These are phyloP conservation scores for Amphipyra berbera DNA, from an alignment of 2,888 invertebrate species.

Conservation along the genomic window DNA sequence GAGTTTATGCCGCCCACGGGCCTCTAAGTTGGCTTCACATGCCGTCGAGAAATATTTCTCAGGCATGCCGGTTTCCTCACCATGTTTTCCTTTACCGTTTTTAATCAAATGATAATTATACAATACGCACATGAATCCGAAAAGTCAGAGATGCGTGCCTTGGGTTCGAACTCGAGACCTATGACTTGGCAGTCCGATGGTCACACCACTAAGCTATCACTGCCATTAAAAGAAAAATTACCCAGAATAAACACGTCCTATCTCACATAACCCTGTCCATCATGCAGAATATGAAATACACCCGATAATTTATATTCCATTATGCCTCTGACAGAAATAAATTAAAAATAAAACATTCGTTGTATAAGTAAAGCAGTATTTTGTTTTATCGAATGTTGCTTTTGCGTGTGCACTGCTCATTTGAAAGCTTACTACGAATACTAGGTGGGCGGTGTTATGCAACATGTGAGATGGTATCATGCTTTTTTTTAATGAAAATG, in stretches of 20 bases:
- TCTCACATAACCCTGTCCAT: conserved; percentile 2
- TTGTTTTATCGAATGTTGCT: conserved; percentile 64
- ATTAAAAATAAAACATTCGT: conserved; percentile 26
- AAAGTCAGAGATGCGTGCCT: too few species aligned
- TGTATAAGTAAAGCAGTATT: conserved; percentile 44
- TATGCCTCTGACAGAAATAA: conserved; percentile 36
- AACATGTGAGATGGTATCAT: conserved; percentile 16
- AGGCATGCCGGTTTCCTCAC: too few species aligned
- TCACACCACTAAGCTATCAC: too few species aligned
- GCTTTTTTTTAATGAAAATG: background rate
- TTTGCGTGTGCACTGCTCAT: conserved; percentile 70
- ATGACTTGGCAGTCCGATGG: too few species aligned
- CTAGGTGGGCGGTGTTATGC: conserved; percentile 59
- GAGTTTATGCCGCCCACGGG: too few species aligned
- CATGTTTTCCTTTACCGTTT: too few species aligned
- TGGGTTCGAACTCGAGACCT: too few species aligned
- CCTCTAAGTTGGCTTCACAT: too few species aligned
- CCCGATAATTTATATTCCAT: conserved; percentile 36
- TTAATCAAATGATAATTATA: too few species aligned
- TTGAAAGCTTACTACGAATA: conserved; percentile 51
- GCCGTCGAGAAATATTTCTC: too few species aligned
- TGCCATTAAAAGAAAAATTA: too few species aligned
- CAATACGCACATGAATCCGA: too few species aligned
- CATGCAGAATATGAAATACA: conserved; percentile 30
- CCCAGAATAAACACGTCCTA: conserved; percentile 10